Base-by-base conservation (phyloP, 2,797 vertebrate species). In the Columba guinea region DNA sequence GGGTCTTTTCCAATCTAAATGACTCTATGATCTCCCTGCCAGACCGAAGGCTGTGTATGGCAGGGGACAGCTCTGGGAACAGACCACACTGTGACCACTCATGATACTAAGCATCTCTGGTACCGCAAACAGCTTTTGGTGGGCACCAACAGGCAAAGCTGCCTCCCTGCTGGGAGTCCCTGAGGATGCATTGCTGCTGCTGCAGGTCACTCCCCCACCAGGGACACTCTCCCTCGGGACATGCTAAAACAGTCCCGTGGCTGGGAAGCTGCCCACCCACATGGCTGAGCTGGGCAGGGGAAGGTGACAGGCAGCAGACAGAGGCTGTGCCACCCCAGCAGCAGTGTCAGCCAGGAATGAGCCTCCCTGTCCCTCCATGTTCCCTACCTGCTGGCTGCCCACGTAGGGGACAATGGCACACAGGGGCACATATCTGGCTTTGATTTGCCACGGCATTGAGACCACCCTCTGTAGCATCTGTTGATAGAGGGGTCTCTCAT, bases 391-490 rank as follows among this genome's bases (percentile, higher is more conserved):
- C 87, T 98, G 93, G 44, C 98, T 97, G 23, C 98, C 98, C 82
- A 98, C 27, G 30, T 98, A 98, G 11, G 98, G 98, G 35, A 99
- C 4, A 2, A 99, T 75, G 77, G 98, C 98, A 86, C 98, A 98
- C 10, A 99, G 98, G 9, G 96, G 98, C 51, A 97, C 95, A 3
- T 99, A 99, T 95, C 98, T 98, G 77, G 98, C 98, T 97, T 98
- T 99, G 81, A 98, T 94, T 96, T 99, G 98, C 98, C 99, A 99
- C 0, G 99, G 98, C 65, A 98, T 97, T 4, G 97, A 97, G 70
- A 97, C 82, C 34, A 98, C 96, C 59, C 96, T 98, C 60, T 98
- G 95, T 82, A 99, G 97, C 28, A 98, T 94, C 67, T 97, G 88
- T 3, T 71, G 89, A 94, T 98, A 98, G 62, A 99, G 97, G 27